phyloP scores from a whole-genome alignment of 2,113 vertebrate species.

The Micromys minutus region DNA sequence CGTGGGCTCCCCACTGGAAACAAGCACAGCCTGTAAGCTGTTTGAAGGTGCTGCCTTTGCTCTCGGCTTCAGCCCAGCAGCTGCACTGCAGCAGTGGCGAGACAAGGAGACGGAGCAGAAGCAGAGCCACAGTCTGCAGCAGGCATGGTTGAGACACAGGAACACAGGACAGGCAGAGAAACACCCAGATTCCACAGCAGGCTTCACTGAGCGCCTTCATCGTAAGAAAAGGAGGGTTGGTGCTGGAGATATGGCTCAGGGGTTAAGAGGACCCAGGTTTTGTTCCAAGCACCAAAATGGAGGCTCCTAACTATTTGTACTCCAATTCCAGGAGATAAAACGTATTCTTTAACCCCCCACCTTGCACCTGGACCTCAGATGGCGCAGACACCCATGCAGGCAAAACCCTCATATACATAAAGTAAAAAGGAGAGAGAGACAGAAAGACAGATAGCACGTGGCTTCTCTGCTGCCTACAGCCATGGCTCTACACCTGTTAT shows the following conservation, averaged over 20 bases:
- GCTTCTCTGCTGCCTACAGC: neutral
- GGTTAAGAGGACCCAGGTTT: neutral
- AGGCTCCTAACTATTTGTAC: neutral
- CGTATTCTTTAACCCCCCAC: neutral
- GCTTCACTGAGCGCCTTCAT: neutral
- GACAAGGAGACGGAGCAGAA: too few species aligned
- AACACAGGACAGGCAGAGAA: neutral
- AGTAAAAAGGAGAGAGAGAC: too few species aligned
- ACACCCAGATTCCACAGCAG: fast-evolving
- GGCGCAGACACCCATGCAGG: neutral
- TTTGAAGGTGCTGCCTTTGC: neutral
- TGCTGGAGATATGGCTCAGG: neutral
- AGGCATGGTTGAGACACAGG: neutral
- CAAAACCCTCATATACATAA: neutral
- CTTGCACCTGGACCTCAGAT: neutral
- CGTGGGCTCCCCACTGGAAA: neutral
- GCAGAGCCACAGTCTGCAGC: neutral
- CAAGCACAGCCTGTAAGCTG: neutral
- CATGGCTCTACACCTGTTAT: neutral
- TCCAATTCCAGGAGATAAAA: neutral
- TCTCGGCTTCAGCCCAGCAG: neutral
- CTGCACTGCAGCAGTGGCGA: neutral
- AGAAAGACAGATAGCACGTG: fast-evolving
- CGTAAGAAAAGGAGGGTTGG: neutral
- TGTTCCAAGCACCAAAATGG: neutral